Evolutionary conservation across 2,888 invertebrate species (phyloP).

Genomic region (Andrena fulva): DNA sequence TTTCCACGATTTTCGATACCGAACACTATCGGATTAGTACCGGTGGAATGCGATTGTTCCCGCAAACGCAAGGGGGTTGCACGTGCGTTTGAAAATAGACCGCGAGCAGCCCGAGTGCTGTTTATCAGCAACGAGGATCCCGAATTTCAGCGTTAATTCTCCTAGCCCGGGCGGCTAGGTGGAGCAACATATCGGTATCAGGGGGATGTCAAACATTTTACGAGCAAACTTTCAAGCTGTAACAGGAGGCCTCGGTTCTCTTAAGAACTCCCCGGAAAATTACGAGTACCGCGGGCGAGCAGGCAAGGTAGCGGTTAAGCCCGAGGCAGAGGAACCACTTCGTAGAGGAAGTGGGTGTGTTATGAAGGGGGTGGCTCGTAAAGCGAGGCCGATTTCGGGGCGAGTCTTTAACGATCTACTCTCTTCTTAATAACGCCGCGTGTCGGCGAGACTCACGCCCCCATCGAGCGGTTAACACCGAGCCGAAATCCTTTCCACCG

Average conservation of each 20-base stretch:
- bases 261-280: slow-evolving; percentile 15
- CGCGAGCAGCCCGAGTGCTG: background rate
- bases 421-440: slow-evolving; percentile 28
- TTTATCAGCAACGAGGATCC: background rate
- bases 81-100: background rate
- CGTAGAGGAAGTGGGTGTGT: background rate
- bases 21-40: background rate
- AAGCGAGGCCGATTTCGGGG: slow-evolving; percentile 21
- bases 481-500: background rate
- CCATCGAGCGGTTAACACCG: background rate
- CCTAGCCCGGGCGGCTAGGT: no score
- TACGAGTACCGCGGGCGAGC: slow-evolving; percentile 8
- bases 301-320: slow-evolving; percentile 13
- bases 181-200: no score
- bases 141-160: background rate
- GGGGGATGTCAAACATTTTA: slow-evolving; percentile 32
- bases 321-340: background rate
- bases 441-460: background rate
- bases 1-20: background rate
- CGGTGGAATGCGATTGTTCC: background rate
- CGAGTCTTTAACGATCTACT: slow-evolving; percentile 23
- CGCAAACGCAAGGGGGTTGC: background rate
- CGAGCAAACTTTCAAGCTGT: slow-evolving; percentile 32
- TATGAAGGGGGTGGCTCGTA: slow-evolving; percentile 14
- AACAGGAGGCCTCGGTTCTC: slow-evolving; percentile 10